These are phyloP conservation scores for Melopsittacus undulatus DNA, from an alignment of 2,797 vertebrate species.

Conservation along the genomic window DNA sequence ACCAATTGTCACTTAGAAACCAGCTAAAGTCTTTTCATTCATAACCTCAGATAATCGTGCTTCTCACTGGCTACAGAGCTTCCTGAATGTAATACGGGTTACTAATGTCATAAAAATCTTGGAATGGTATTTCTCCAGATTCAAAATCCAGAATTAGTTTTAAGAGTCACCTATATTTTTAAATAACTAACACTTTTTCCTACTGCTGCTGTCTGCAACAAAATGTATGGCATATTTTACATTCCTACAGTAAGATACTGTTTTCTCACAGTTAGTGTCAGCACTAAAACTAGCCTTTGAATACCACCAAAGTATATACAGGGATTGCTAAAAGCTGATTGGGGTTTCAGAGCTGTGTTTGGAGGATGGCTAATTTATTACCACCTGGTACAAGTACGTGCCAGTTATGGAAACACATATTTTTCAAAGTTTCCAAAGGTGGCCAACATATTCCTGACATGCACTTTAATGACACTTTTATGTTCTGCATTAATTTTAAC, in stretches of 20 bases:
- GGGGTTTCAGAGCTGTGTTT: not conserved
- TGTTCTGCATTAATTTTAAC: constrained; percentile 24
- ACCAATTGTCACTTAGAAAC: not conserved
- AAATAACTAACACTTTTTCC: not conserved
- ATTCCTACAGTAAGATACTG: not conserved
- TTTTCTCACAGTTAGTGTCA: not conserved
- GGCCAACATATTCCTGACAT: not conserved
- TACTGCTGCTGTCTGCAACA: not conserved
- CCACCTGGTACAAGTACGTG: not conserved
- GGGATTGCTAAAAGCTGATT: not conserved
- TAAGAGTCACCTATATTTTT: not conserved
- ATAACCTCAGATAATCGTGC: fast-evolving
- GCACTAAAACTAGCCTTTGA: not conserved
- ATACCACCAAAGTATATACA: not conserved
- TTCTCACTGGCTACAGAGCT: not conserved
- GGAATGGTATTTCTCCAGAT: not conserved
- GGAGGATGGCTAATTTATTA: not conserved
- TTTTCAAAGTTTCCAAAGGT: not conserved
- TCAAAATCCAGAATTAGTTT: not conserved
- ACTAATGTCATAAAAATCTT: not conserved
- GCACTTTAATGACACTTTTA: not conserved
- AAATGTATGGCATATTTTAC: not conserved
- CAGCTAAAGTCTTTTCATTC: not conserved
- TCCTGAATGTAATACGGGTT: not conserved
- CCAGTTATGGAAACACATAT: not conserved